Evolutionary conservation across 1,140 invertebrate genomes (phyloP).

Genomic region (Bombus fervidus): DNA sequence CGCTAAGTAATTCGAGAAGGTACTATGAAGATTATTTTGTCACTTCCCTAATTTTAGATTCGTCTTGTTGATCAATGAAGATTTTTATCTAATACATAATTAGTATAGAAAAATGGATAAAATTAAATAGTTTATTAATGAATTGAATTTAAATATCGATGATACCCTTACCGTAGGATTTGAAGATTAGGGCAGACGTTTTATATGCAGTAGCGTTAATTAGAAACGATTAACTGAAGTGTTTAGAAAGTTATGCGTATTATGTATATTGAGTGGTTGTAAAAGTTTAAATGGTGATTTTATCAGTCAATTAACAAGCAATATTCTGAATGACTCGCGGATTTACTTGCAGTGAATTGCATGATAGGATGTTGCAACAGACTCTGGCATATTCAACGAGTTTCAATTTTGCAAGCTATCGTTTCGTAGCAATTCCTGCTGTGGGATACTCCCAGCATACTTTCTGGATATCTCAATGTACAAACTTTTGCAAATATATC

Average conservation of each 20-base stretch:
- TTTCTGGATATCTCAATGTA: not conserved
- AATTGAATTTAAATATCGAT: too few species aligned
- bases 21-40: not conserved
- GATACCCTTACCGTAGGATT: too few species aligned
- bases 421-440: not conserved
- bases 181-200: not conserved
- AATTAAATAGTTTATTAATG: too few species aligned
- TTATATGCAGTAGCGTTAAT: not conserved
- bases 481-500: not conserved
- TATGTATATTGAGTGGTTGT: not conserved
- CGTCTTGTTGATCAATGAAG: not conserved
- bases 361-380: not conserved
- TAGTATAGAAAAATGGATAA: too few species aligned
- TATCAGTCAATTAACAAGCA: constrained; percentile 10
- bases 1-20: constrained; percentile 31
- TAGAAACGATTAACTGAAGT: not conserved
- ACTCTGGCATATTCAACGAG: not conserved
- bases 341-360: constrained; percentile 8
- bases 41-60: not conserved
- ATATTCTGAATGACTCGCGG: constrained; percentile 4
- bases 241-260: not conserved
- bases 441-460: not conserved
- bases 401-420: not conserved
- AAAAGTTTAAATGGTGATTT: not conserved
- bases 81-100: not conserved